Evolutionary conservation across 2,888 invertebrate genomes (phyloP), one percentile per base, ranked within the genome.

Genomic region (Cylloceria caligata): DNA sequence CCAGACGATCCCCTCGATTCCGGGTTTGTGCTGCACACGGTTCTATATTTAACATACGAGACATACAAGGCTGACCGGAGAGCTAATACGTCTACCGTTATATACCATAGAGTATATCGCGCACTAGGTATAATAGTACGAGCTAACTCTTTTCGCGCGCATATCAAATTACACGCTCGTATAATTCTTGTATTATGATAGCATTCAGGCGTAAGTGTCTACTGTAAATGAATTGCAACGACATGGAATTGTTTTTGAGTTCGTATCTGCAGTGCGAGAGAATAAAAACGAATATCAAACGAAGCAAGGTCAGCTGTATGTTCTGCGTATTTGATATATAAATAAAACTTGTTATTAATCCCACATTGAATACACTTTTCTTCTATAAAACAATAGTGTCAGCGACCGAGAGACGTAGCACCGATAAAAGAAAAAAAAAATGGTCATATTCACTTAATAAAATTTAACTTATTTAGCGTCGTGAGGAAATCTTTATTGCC

Each of bases 31-130:
- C 55, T 52, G 55, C 55, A 55, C 69, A 16, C 36, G 24, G 21
- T 69, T 69, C 69, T 69, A 69, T 69, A 69, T 55, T 69, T 69
- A 69, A 55, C 55, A 19, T 19, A 36, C 49, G 68, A 52, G 24
- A 68, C 69, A 24, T 24, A 39, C 69, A 39, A 69, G 52, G 55
- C 69, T 69, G 69, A 68, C 68, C 68, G 36, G 36, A 11, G 68
- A 69, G 69, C 39, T 42, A 27, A 55, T 55, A 69, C 69, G 69
- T 39, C n/a, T 55, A 13, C 55, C 27, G 21, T 55, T 55, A 24
- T 55, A 39, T 27, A 5, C 39, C 62, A 62, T 62, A 57, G 0
- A 39, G 6, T 19, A 21, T 19, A 36, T n/a, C 39, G 27, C 16
- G 39, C n/a, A 27, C n/a, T 55, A 21, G n/a, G 69, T 55, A 55